A percentile compares a stretch with the other conserved stretches of the same genome.
Evolutionary conservation across 2,797 vertebrate genomes (phyloP).

Genomic region (Morus bassanus): DNA sequence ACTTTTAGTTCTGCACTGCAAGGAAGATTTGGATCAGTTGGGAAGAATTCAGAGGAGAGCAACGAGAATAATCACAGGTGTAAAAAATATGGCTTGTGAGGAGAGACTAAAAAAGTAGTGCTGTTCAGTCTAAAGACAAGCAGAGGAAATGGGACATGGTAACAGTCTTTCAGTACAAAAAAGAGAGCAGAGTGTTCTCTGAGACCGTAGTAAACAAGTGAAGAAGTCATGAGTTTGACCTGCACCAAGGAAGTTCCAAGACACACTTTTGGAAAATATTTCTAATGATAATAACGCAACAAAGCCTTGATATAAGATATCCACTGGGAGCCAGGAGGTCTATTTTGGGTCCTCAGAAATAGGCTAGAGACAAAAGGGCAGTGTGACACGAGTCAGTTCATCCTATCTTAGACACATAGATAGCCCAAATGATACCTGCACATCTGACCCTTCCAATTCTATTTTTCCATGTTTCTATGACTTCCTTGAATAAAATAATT

Average conservation of each 20-base stretch:
- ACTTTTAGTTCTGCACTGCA: not conserved
- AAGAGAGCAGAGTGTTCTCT: not conserved
- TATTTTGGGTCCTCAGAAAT: not conserved
- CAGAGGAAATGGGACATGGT: not conserved
- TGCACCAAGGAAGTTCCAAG: not conserved
- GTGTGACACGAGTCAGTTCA: not conserved
- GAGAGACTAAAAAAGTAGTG: not conserved
- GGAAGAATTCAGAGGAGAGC: not conserved
- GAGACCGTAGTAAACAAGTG: not conserved
- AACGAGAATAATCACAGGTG: not conserved
- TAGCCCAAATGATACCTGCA: not conserved
- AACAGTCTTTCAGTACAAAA: not conserved
- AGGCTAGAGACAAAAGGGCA: not conserved
- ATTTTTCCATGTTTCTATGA: not conserved
- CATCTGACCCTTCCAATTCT: not conserved
- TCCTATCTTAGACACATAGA: not conserved
- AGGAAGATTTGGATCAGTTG: not conserved
- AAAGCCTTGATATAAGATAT: not conserved
- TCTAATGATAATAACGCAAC: not conserved
- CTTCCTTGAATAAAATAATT: not conserved
- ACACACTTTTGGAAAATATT: not conserved
- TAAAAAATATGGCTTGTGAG: not conserved
- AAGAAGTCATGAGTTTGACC: not conserved
- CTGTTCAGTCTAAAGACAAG: not conserved
- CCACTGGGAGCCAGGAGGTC: not conserved